Evolutionary conservation across 2,888 invertebrate genomes (phyloP).

Genomic region (Acrocyrtus sp.): DNA sequence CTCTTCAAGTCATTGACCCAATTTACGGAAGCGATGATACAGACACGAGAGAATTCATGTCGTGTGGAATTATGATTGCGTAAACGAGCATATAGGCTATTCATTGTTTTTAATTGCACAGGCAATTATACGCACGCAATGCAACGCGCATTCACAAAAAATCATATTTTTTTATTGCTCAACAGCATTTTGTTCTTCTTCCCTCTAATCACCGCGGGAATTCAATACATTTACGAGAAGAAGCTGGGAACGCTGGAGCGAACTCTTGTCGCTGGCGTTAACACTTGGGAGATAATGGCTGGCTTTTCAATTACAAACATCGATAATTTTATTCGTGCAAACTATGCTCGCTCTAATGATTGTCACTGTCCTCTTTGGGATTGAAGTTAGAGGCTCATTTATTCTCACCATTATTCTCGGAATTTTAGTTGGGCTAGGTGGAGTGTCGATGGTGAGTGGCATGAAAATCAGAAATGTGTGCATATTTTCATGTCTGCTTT

Average conservation of each 20-base stretch:
- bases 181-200: slow-evolving; percentile 48
- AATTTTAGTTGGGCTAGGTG: slow-evolving; percentile 39
- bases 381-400: slow-evolving; percentile 44
- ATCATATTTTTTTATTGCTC: not conserved
- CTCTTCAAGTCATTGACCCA: slow-evolving; percentile 67
- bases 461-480: not conserved
- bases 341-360: slow-evolving; percentile 48
- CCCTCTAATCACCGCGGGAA: slow-evolving; percentile 45
- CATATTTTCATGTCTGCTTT: not conserved
- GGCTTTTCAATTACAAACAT: slow-evolving; percentile 47
- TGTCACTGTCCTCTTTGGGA: slow-evolving; percentile 44
- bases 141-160: not conserved
- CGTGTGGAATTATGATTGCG: slow-evolving; percentile 75
- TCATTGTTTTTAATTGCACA: not conserved
- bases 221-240: slow-evolving; percentile 50
- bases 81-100: too few relatives aligned
- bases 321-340: slow-evolving; percentile 45
- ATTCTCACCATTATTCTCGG: slow-evolving; percentile 20
- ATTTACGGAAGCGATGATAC: slow-evolving; percentile 89
- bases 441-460: slow-evolving; percentile 44
- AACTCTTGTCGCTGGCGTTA: slow-evolving; percentile 49
- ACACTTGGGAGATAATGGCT: slow-evolving; percentile 46
- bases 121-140: not conserved
- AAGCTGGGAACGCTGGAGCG: slow-evolving; percentile 46
- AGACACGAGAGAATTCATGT: slow-evolving; percentile 95